Evolutionary conservation across 1,140 invertebrate species (phyloP), one percentile per base, ranked within the genome.

Genomic region (Drosophila watanabei): DNA sequence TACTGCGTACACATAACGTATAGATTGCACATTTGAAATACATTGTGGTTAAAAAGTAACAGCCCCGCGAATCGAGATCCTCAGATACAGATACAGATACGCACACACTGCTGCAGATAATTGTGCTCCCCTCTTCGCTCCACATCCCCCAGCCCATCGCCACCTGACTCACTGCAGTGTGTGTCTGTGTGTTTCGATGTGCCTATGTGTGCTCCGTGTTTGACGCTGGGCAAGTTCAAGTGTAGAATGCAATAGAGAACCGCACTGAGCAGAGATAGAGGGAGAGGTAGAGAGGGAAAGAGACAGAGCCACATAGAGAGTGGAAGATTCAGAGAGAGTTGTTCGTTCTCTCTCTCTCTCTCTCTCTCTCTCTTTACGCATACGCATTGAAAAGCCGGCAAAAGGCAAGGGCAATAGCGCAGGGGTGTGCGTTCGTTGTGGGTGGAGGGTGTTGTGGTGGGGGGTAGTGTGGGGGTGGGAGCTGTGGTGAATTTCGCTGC

Each of bases 21-120:
- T 82, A 91, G 90, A 90, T 91, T 90, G 87, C 87, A 90, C 86
- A 90, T 90, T 90, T 89, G 70, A 71, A 90, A 90, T 86, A 90
- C 86, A 91, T 86, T 90, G 86, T 90, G 82, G 76, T 80, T 91
- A 90, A 91, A 90, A 90, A 86, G 87, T 91, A 86, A 91, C 64
- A 72, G 63, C 80, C 66, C 66, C 79, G 57, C 66, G 28, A 80
- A 39, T 41, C 24, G 58, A 78, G 49, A 82, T 68, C 85, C 58
- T 70, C 41, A 78, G 39, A 82, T 65, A 78, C 79, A 81, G 46
- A 78, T 60, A 84, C 75, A 81, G 37, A 71, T 52, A 84, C 68
- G 70, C 51, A 76, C 57, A 81, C 63, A 66, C 30, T 46, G 48
- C 66, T 80, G 76, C 75, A 83, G 79, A 87, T 87, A 87, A 87